A percentile compares a stretch with the other conserved stretches of the same genome.
Evolutionary conservation across 2,797 vertebrate genomes (phyloP).

Genomic region (Margarornis squamiger): DNA sequence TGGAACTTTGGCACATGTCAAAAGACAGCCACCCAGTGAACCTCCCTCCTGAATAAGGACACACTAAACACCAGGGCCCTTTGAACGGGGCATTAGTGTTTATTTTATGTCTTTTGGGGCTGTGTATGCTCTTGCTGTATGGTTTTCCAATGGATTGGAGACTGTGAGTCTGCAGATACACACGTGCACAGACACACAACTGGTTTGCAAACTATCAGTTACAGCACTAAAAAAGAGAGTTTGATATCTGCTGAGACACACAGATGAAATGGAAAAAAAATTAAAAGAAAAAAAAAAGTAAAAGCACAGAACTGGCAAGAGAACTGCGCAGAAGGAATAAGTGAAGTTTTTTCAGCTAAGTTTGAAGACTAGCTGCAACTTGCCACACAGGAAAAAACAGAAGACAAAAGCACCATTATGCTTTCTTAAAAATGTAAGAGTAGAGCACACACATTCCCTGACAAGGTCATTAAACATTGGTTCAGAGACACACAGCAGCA

Average conservation of each 20-base stretch:
- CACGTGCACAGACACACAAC: neutral
- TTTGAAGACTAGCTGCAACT: conserved; percentile 64
- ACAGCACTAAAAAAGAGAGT: neutral
- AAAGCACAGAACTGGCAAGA: conserved; percentile 30
- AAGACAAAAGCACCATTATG: conserved; percentile 70
- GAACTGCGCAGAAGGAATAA: conserved; percentile 47
- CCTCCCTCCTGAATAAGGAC: neutral
- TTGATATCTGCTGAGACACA: neutral
- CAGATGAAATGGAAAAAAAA: neutral
- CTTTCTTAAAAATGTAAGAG: conserved; percentile 51
- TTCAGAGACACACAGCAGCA: conserved; percentile 36
- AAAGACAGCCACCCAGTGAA: neutral
- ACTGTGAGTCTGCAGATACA: neutral
- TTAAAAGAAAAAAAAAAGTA: neutral
- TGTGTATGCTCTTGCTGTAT: neutral
- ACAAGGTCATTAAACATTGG: conserved; percentile 58
- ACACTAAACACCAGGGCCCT: neutral
- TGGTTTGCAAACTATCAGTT: conserved; percentile 15
- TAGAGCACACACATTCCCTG: conserved; percentile 44
- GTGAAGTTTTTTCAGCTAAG: conserved; percentile 29
- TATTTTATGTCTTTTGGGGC: neutral
- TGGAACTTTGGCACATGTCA: neutral
- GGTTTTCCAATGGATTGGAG: neutral
- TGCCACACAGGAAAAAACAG: conserved; percentile 65
- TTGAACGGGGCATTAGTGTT: neutral